Base-by-base conservation (phyloP, 2,113 vertebrate genomes). In the Micronycteris hirsuta region DNA sequence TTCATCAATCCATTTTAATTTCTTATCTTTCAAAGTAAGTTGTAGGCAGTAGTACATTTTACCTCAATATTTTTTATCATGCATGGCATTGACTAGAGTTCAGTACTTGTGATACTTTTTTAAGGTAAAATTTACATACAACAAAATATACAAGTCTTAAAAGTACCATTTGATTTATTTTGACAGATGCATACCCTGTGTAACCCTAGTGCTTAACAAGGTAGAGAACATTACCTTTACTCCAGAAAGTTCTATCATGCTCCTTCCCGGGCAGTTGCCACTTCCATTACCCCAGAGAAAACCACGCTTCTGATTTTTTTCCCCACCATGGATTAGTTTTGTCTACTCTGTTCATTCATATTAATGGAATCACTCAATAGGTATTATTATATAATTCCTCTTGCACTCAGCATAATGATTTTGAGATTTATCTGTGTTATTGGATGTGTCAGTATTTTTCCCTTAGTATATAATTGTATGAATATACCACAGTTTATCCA, bases 41-140 rank as follows among this genome's bases (percentile, higher is more conserved):
- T 94, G 20, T 31, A 89, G 61, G 36, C 31, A 78, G 22, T 61
- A 56, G 10, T 95, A 47, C 8, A 24, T 89, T 94, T 88, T 86
- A 93, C 31, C 36, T 36, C 63, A 86, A 67, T 93, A 84, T 77
- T 93, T 93, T 96, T 94, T 83, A 94, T 94, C 20, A 80, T 89
- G 4, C 7, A 3, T 74, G 11, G 78, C 61, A 68, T 31, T 93
- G 38, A 91, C 10, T 52, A 77, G 28, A 95, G 33, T 93, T 70
- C 19, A 63, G 0, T 68, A 65, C 90, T 78, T 67, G 13, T 65
- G 38, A 10, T 43, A 61, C 24, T 86, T 63, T 85, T 94, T 86
- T 65, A 68, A 86, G 24, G 26, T 73, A 92, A 83, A 80, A 86
- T 74, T 38, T 80, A 87, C 4, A 47, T 89, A 52, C 14, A 80